Evolutionary conservation across 1,140 invertebrate species (phyloP).

Genomic region (Whitmania pigra): DNA sequence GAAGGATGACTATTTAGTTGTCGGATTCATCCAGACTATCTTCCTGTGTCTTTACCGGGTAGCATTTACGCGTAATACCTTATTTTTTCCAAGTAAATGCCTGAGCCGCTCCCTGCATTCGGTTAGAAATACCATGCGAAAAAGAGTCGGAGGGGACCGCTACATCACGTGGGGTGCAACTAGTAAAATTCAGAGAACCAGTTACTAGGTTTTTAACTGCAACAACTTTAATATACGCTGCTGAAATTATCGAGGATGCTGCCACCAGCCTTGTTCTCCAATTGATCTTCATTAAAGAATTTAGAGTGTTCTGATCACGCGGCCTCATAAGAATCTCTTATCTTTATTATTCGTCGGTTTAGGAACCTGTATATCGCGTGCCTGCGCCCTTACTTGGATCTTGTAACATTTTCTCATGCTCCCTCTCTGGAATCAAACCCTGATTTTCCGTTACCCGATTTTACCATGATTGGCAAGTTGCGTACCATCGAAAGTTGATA

Average conservation of each 20-base stretch:
- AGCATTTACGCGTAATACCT: no score
- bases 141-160: conserved; percentile 32
- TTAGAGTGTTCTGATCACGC: conserved; percentile 74
- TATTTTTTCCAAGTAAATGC: conserved; percentile 66
- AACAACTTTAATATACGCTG: conserved; percentile 60
- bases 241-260: conserved; percentile 74
- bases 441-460: conserved; percentile 58
- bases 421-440: conserved; percentile 54
- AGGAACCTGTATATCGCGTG: conserved; percentile 74
- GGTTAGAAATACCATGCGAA: conserved; percentile 37
- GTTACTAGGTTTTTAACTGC: conserved; percentile 45
- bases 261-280: no score
- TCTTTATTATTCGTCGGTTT: conserved; percentile 75
- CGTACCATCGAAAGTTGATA: conserved; percentile 73
- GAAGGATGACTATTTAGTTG: no score
- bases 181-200: conserved; percentile 36
- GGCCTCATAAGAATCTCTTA: conserved; percentile 61
- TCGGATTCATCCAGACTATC: no score
- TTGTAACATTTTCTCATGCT: conserved; percentile 80
- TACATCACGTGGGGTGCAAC: conserved; percentile 30
- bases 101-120: conserved; percentile 42
- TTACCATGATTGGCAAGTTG: conserved; percentile 63
- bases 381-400: conserved; percentile 82
- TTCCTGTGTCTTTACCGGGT: no score
- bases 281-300: conserved; percentile 59